Evolutionary conservation across 2,113 vertebrate genomes (phyloP).

Genomic region (Clinocottus analis): DNA sequence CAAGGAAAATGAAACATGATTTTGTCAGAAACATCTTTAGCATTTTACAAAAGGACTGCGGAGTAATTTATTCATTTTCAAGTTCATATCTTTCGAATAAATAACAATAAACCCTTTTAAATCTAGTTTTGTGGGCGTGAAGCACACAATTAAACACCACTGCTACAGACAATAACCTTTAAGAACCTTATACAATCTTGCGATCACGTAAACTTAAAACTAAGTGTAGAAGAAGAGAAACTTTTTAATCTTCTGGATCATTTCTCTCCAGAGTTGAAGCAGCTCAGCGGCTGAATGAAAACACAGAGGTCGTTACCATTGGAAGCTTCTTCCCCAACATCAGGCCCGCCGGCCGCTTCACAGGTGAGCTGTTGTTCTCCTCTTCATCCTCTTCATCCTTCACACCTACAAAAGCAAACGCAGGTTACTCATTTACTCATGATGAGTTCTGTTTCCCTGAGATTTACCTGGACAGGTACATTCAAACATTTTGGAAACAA

Average conservation of each 20-base stretch:
- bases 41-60: background rate
- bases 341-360: constrained; percentile 79
- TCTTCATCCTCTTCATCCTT: constrained; percentile 84
- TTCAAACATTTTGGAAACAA: background rate
- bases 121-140: background rate
- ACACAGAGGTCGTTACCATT: constrained; percentile 48
- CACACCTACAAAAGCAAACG: constrained; percentile 68
- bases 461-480: background rate
- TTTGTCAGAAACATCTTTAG: background rate
- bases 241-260: no score
- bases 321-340: constrained; percentile 66
- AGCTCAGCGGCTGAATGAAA: background rate
- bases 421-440: constrained; percentile 1
- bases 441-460: background rate
- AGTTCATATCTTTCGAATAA: background rate
- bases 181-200: background rate
- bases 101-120: background rate
- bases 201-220: background rate
- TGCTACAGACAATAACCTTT: background rate
- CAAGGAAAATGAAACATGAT: fast-evolving
- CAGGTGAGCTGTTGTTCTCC: constrained; percentile 83
- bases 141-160: background rate
- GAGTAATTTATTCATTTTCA: background rate
- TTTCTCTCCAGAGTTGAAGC: background rate
- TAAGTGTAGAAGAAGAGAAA: background rate